phyloP scores from a whole-genome alignment of 2,888 invertebrate species.

The Eulithis prunata region DNA sequence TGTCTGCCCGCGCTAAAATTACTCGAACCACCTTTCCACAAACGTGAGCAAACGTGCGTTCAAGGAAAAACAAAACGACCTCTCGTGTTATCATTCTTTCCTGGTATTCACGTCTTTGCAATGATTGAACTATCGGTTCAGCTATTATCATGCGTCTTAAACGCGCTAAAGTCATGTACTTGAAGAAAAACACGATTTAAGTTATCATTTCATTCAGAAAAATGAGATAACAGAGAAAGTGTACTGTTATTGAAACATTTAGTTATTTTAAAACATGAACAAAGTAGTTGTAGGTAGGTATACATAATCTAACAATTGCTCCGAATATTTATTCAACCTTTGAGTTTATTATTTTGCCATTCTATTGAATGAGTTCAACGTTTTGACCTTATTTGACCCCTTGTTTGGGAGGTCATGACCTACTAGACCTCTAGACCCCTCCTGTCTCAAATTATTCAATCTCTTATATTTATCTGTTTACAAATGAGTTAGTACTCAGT shows the following conservation, averaged over 20 bases:
- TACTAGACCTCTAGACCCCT: conserved; percentile 18
- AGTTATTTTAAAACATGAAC: too few species aligned
- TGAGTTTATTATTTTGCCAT: neutral
- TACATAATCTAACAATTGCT: too few species aligned
- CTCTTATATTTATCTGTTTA: too few species aligned
- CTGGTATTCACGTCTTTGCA: conserved; percentile 37
- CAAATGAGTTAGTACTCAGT: neutral
- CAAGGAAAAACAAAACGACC: conserved; percentile 45
- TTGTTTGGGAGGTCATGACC: conserved; percentile 18
- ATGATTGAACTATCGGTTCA: conserved; percentile 25
- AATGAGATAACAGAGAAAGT: conserved; percentile 21
- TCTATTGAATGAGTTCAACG: neutral
- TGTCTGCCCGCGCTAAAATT: conserved; percentile 71
- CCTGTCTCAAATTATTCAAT: neutral
- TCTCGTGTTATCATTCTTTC: conserved; percentile 42
- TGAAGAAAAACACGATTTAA: conserved; percentile 27
- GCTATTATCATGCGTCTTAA: conserved; percentile 22
- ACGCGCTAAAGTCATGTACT: conserved; percentile 29
- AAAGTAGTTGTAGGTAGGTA: too few species aligned
- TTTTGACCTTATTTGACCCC: conserved; percentile 29
- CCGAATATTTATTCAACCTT: neutral
- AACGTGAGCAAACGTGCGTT: conserved; percentile 41
- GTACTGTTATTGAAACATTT: neutral
- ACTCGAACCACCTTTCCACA: conserved; percentile 54
- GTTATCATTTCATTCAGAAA: conserved; percentile 32